phyloP scores from a whole-genome alignment of 2,888 invertebrate species.

The Tetropium fuscum region DNA sequence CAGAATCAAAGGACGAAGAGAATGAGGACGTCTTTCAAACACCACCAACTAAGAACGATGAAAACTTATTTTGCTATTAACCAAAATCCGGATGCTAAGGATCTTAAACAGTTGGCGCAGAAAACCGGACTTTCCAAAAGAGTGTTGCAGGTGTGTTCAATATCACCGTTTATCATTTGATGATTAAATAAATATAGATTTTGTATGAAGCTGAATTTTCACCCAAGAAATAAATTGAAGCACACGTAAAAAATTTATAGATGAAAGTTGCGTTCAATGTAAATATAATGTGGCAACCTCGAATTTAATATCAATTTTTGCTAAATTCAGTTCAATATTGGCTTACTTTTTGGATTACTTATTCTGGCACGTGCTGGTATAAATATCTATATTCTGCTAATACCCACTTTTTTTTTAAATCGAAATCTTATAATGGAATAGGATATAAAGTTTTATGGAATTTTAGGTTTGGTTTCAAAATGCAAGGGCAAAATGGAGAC shows the following conservation, averaged over 20 bases:
- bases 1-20: conserved; percentile 85
- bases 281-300: too few species aligned
- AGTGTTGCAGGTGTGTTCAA: conserved; percentile 87
- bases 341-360: too few species aligned
- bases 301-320: too few species aligned
- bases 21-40: conserved; percentile 99
- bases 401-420: conserved; percentile 5
- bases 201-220: too few species aligned
- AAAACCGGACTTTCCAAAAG: conserved; percentile 98
- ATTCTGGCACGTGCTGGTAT: too few species aligned
- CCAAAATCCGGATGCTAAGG: conserved; percentile 99
- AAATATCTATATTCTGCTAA: too few species aligned
- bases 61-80: conserved; percentile 99
- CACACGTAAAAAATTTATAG: too few species aligned
- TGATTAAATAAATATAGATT: too few species aligned
- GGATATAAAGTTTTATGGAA: too few species aligned
- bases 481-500: conserved; percentile 97
- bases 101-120: conserved; percentile 96
- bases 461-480: conserved; percentile 99
- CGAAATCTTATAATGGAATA: conserved; percentile 9
- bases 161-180: neutral
- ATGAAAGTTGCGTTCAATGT: too few species aligned
- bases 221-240: too few species aligned
- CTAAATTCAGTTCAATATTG: too few species aligned
- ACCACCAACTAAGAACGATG: conserved; percentile 98